phyloP scores from a whole-genome alignment of 1,140 invertebrate genomes.

The Nasonia giraulti region DNA sequence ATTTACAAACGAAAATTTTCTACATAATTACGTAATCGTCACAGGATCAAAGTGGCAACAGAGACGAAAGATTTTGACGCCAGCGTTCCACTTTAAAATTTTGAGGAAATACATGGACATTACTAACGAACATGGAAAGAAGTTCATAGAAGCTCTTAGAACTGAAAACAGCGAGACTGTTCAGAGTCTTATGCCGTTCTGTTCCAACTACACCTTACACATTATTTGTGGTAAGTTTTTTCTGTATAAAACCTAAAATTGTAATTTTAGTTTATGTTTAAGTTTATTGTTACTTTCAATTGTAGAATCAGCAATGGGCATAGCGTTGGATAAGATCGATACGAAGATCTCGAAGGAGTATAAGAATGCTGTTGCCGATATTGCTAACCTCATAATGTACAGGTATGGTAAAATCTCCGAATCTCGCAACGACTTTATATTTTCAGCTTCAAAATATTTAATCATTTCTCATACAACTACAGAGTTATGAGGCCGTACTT shows the following conservation, averaged over 20 bases:
- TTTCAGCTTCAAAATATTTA: neutral
- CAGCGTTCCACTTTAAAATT: slow-evolving; percentile 93
- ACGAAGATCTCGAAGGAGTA: slow-evolving; percentile 76
- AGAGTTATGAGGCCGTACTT: slow-evolving; percentile 79
- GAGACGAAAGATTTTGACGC: slow-evolving; percentile 88
- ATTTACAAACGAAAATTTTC: neutral
- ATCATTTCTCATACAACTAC: neutral
- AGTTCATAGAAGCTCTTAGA: slow-evolving; percentile 58
- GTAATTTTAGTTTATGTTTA: neutral
- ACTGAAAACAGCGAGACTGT: slow-evolving; percentile 61
- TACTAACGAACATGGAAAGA: slow-evolving; percentile 58
- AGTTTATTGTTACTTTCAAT: neutral
- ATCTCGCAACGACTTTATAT: neutral
- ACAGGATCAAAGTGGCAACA: slow-evolving; percentile 86
- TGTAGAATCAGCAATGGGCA: slow-evolving; percentile 87
- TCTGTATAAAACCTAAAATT: neutral
- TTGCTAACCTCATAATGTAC: slow-evolving; percentile 53
- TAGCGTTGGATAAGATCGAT: slow-evolving; percentile 72
- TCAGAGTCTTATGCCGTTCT: slow-evolving; percentile 78
- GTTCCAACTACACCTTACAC: slow-evolving; percentile 85
- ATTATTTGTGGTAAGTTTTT: slow-evolving; percentile 81
- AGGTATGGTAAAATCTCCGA: slow-evolving; percentile 52
- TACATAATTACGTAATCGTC: neutral
- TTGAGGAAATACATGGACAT: slow-evolving; percentile 83
- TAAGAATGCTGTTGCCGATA: slow-evolving; percentile 74